These are phyloP conservation scores for Piprites chloris DNA, from an alignment of 2,113 vertebrate genomes.

Conservation along the genomic window DNA sequence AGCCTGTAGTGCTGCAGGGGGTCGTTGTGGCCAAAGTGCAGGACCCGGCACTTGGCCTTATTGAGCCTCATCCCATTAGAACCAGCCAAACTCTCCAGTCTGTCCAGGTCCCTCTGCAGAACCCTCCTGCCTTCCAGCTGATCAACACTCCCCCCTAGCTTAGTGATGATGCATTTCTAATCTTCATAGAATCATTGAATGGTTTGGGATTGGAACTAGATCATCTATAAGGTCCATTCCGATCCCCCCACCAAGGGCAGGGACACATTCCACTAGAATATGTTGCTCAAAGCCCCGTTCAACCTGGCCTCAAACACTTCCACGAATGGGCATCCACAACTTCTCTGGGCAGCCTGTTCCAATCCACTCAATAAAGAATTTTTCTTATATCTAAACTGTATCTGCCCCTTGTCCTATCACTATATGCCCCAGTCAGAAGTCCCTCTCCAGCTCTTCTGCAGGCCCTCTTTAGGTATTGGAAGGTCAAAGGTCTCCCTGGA, in stretches of 20 bases:
- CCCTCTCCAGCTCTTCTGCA: background rate
- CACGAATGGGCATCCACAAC: background rate
- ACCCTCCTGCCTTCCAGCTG: no score
- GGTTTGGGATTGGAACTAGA: background rate
- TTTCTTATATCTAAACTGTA: background rate
- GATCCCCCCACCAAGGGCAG: background rate
- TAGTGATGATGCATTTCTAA: no score
- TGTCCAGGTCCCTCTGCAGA: no score
- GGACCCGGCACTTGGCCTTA: no score
- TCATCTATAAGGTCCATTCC: background rate
- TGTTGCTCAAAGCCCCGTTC: background rate
- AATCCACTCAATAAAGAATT: background rate
- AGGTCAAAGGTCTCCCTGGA: background rate
- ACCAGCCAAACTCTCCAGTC: no score
- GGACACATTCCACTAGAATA: background rate
- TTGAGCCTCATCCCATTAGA: no score
- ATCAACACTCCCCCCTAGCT: no score
- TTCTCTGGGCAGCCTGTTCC: background rate
- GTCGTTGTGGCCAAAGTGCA: no score
- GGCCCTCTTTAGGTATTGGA: background rate
- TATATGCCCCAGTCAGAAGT: background rate
- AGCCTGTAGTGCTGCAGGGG: no score
- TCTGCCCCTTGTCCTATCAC: background rate
- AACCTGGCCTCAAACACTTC: background rate
- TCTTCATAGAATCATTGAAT: no score